phyloP scores from a whole-genome alignment of 2,113 vertebrate species.

The Albula goreensis region DNA sequence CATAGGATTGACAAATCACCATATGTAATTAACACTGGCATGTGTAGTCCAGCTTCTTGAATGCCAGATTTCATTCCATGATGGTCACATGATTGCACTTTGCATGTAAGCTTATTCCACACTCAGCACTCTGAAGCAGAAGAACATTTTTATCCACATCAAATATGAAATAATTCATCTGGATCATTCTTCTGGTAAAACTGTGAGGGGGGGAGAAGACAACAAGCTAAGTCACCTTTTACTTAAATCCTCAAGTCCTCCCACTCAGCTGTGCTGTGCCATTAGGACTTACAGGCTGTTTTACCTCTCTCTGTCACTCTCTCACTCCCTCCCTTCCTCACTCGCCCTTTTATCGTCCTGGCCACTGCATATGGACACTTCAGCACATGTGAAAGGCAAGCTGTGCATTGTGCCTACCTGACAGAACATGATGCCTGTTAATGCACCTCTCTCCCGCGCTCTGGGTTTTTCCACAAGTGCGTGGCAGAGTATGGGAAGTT shows the following conservation, averaged over 20 bases:
- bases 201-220: neutral
- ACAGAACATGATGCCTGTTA: no score
- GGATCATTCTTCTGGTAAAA: neutral
- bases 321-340: neutral
- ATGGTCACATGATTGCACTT: no score
- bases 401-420: no score
- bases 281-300: neutral
- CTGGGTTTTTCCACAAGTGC: neutral
- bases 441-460: neutral
- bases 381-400: no score
- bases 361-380: no score
- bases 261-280: neutral
- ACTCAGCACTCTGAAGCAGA: neutral
- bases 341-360: no score
- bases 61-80: no score
- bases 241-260: neutral
- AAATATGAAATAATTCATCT: neutral
- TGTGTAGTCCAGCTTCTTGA: neutral
- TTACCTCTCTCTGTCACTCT: slow-evolving; percentile 31
- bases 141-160: neutral
- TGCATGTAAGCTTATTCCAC: no score
- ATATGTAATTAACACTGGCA: neutral
- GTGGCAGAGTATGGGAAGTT: neutral
- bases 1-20: neutral
- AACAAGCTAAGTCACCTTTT: neutral